Conservation (phyloP, 2,888 invertebrate species). For the Drosophila mulleri region DNA sequence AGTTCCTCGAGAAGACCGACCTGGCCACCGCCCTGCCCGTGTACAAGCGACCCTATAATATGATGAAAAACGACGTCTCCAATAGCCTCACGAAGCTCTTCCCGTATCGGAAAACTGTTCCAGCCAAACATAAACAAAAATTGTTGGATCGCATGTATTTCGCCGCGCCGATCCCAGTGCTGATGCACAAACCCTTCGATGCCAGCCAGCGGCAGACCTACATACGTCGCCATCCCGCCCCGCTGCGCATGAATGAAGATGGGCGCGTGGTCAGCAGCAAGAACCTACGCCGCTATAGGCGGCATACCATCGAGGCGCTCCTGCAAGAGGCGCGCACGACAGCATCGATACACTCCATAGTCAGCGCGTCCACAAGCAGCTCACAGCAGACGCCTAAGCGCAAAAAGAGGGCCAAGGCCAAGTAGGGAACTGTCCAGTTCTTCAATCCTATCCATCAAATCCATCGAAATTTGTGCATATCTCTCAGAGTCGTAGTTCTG, state of each 20-base stretch:
- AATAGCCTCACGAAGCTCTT: fast-evolving
- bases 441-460: neutral
- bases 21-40: neutral
- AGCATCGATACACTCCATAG: neutral
- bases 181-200: slow-evolving; percentile 2
- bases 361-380: neutral
- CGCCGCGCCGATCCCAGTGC: neutral
- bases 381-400: fast-evolving
- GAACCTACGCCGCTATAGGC: neutral
- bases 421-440: neutral
- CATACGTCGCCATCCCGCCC: neutral
- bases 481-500: neutral
- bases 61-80: fast-evolving
- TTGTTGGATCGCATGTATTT: fast-evolving
- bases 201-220: neutral
- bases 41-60: fast-evolving
- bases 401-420: neutral
- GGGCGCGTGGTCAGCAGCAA: neutral
- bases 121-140: too few relatives aligned
- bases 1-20: neutral
- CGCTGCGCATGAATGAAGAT: neutral
- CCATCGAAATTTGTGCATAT: neutral
- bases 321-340: neutral
- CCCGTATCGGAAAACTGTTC: fast-evolving
- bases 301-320: neutral